Conservation (phyloP, 2,888 invertebrate genomes). For the Heliconius charithonia region DNA sequence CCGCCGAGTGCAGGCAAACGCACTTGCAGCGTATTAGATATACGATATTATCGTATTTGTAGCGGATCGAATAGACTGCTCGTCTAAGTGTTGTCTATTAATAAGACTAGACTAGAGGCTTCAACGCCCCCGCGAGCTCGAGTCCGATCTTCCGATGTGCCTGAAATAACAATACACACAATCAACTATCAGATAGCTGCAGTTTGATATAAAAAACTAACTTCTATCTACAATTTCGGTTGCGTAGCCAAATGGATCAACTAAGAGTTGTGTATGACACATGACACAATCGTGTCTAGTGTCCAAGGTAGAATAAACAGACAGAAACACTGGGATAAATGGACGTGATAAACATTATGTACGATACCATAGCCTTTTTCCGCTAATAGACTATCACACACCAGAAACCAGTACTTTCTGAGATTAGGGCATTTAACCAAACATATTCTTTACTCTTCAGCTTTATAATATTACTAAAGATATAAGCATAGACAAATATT, state of each 20-base stretch:
- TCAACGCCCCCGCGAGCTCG: background rate
- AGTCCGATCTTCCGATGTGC: background rate
- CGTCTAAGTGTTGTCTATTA: conserved; percentile 27
- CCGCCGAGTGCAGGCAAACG: background rate
- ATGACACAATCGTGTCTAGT: no score
- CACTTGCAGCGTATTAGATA: background rate
- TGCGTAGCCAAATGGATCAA: no score
- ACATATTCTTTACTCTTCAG: no score
- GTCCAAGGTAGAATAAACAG: no score
- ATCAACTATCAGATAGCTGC: background rate
- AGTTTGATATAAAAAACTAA: background rate
- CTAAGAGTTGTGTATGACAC: no score
- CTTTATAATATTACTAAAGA: no score
- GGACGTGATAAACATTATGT: no score
- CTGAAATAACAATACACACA: conserved; percentile 5
- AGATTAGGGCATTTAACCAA: no score
- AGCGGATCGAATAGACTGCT: background rate
- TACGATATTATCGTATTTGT: background rate
- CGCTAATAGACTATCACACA: no score
- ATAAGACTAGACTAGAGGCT: conserved; percentile 30
- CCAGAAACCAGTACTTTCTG: no score
- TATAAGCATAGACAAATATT: background rate
- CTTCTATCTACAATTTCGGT: background rate
- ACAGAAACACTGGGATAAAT: no score
- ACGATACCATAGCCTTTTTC: no score